Conservation (phyloP, 2,797 vertebrate species). For the Hypotaenidia philippensis region DNA sequence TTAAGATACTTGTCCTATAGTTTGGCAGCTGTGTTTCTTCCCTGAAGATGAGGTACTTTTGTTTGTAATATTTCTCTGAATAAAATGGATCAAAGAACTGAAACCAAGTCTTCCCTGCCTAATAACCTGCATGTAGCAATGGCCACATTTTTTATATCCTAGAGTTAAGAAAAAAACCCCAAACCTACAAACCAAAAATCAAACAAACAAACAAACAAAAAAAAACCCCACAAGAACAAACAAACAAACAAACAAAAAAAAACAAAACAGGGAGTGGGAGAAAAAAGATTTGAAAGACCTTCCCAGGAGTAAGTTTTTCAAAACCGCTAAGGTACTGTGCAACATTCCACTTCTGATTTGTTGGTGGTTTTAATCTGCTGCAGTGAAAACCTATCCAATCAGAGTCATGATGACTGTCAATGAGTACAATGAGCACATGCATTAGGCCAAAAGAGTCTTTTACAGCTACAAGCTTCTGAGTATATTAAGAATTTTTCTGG, state of each 20-base stretch:
- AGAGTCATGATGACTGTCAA: background rate
- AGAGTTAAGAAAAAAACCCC: background rate
- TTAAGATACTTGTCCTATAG: background rate
- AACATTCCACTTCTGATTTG: background rate
- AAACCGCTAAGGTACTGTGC: background rate
- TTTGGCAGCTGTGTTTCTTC: background rate
- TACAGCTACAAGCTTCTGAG: background rate
- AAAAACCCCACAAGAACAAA: too few species aligned
- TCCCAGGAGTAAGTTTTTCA: background rate
- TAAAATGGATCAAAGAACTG: background rate
- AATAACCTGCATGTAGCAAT: background rate
- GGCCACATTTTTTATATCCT: background rate
- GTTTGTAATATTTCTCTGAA: background rate
- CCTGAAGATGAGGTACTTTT: background rate
- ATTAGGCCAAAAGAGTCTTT: background rate
- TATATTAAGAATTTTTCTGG: background rate
- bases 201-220: too few species aligned
- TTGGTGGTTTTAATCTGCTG: background rate
- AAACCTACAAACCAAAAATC: too few species aligned
- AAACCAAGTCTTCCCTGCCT: background rate
- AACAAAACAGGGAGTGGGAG: too few species aligned
- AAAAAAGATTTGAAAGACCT: background rate
- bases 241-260: too few species aligned
- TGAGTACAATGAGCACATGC: background rate
- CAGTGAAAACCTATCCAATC: background rate